These are phyloP conservation scores for Buteo buteo DNA, from an alignment of 2,113 vertebrate genomes.

Conservation along the genomic window DNA sequence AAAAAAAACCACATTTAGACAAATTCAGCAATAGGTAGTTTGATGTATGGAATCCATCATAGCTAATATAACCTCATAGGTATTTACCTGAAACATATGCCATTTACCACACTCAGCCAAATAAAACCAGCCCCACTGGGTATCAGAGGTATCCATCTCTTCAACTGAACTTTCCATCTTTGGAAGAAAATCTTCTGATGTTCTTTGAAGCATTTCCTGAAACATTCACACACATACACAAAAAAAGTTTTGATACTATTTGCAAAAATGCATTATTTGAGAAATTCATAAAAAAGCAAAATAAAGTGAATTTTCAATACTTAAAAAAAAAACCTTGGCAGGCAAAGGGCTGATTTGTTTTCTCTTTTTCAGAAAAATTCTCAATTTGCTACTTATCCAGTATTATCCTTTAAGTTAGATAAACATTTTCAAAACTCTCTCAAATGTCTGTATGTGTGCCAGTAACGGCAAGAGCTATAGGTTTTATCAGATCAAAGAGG, in stretches of 20 bases:
- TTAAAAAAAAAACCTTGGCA: background rate
- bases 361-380: background rate
- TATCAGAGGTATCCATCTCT: constrained; percentile 93
- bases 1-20: constrained; percentile 21
- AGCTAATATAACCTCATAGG: background rate
- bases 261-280: background rate
- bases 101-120: constrained; percentile 95
- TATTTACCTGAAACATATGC: constrained; percentile 95
- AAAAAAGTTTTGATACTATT: background rate
- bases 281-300: background rate
- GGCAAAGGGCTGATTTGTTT: background rate
- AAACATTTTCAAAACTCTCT: background rate
- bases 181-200: constrained; percentile 55
- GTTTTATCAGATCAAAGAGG: background rate
- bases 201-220: constrained; percentile 71
- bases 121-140: constrained; percentile 96
- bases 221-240: background rate
- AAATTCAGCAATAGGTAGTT: background rate
- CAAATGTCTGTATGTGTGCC: background rate
- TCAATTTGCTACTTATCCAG: background rate
- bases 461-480: background rate
- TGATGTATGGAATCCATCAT: background rate
- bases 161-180: constrained; percentile 69
- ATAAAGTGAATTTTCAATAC: background rate
- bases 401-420: background rate